Conservation (phyloP, 2,888 invertebrate genomes). For the Sarcophaga subvicina region DNA sequence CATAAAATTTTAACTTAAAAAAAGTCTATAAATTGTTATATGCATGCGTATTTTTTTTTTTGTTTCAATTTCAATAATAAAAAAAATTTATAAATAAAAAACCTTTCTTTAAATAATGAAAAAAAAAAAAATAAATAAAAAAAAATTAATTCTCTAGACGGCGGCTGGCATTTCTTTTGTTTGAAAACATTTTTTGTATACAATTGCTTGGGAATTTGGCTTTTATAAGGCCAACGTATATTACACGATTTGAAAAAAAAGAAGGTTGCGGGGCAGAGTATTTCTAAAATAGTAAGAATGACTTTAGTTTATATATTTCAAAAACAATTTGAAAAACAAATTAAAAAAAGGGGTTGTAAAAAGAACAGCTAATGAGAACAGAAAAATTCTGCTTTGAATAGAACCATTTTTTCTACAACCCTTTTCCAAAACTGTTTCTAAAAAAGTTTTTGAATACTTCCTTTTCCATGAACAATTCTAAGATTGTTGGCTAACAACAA, state of each 20-base stretch:
- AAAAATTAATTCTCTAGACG: slow-evolving; percentile 43
- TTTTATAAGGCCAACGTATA: slow-evolving; percentile 31
- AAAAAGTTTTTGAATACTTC: too few species aligned
- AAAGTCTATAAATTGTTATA: slow-evolving; percentile 72
- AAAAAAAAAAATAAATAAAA: slow-evolving; percentile 35
- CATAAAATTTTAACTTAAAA: slow-evolving; percentile 69
- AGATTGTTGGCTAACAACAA: too few species aligned
- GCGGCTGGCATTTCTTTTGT: slow-evolving; percentile 54
- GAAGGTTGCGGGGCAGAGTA: neutral
- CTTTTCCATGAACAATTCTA: too few species aligned
- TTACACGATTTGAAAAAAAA: neutral
- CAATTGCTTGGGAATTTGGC: slow-evolving; percentile 58
- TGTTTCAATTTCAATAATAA: slow-evolving; percentile 60
- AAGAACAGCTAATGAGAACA: too few species aligned
- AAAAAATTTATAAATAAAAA: slow-evolving; percentile 11
- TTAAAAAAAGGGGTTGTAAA: too few species aligned
- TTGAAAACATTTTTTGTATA: slow-evolving; percentile 30
- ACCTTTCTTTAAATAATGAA: neutral
- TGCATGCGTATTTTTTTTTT: slow-evolving; percentile 76
- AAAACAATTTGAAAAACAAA: too few species aligned
- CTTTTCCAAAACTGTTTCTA: too few species aligned
- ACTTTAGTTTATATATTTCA: too few species aligned
- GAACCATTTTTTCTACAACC: too few species aligned
- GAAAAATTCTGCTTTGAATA: too few species aligned
- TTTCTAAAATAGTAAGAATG: too few species aligned